Conservation (phyloP, 2,888 invertebrate species). For the Druceiella hillmani region DNA sequence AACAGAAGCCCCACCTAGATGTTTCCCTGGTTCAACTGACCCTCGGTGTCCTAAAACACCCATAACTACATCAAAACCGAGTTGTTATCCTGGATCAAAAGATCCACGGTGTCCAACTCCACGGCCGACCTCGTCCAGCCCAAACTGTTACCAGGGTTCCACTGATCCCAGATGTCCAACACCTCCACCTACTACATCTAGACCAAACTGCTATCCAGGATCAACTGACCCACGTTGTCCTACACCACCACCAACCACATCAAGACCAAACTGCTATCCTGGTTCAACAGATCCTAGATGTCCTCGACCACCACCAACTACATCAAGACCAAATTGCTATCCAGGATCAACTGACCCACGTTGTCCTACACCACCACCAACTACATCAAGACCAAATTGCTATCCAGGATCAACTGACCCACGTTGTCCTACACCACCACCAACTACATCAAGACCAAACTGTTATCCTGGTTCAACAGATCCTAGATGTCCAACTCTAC, state of each 20-base stretch:
- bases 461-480: conserved; percentile 37
- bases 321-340: conserved; percentile 21
- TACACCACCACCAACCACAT: conserved; percentile 35
- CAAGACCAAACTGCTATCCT: conserved; percentile 34
- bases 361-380: too few relatives aligned
- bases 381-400: too few relatives aligned
- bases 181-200: conserved; percentile 18
- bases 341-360: conserved; percentile 23
- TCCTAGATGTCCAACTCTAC: conserved; percentile 28
- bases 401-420: too few relatives aligned
- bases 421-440: too few relatives aligned
- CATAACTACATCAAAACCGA: conserved; percentile 25
- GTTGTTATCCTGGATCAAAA: conserved; percentile 21
- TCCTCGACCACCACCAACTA: conserved; percentile 22
- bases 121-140: conserved; percentile 29
- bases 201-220: conserved; percentile 30
- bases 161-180: conserved; percentile 31
- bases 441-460: conserved; percentile 32
- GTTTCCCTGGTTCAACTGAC: conserved; percentile 17
- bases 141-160: conserved; percentile 38
- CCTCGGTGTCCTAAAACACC: conserved; percentile 27
- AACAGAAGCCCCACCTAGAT: conserved; percentile 27
- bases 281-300: conserved; percentile 26
- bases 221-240: conserved; percentile 30
- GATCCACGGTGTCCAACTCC: conserved; percentile 25